Percentiles rank a stretch among this genome's conserved stretches.
Conservation (phyloP, 2,888 invertebrate genomes). For the Argynnis bischoffii region DNA sequence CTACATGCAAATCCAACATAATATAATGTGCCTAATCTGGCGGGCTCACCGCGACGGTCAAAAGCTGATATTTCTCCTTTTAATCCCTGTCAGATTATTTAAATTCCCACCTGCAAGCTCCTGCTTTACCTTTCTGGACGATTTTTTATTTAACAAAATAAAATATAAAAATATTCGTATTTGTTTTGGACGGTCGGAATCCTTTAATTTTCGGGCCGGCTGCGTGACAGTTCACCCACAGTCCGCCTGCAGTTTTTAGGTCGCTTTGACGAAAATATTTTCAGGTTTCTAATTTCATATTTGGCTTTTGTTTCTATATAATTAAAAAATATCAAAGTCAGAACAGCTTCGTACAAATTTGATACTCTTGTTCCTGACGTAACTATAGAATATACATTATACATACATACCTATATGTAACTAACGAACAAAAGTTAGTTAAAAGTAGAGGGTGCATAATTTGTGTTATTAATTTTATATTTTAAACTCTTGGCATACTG, state of each 20-base stretch:
- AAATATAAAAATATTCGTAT: constrained; percentile 81
- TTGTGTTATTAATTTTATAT: no score
- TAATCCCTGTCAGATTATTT: constrained; percentile 83
- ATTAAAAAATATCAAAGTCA: constrained; percentile 26
- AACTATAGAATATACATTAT: not conserved
- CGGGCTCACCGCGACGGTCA: constrained; percentile 69
- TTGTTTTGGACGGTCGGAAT: constrained; percentile 80
- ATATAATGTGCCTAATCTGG: constrained; percentile 71
- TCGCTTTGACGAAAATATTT: constrained; percentile 70
- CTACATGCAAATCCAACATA: constrained; percentile 62
- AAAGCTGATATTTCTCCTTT: constrained; percentile 81
- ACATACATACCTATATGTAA: not conserved
- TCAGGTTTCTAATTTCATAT: constrained; percentile 59
- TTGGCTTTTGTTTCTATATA: constrained; percentile 49
- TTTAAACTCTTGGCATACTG: no score
- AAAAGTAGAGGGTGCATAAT: no score
- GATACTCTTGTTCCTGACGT: not conserved
- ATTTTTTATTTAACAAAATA: constrained; percentile 78
- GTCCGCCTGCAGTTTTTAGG: constrained; percentile 63
- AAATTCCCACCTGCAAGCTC: constrained; percentile 80
- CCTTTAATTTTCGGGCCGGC: constrained; percentile 79
- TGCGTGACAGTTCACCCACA: constrained; percentile 66
- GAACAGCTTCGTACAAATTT: not conserved
- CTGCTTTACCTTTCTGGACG: constrained; percentile 59
- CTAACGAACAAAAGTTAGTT: no score